Evolutionary conservation across 1,140 invertebrate genomes (phyloP).

Genomic region (Hylaeus volcanicus): DNA sequence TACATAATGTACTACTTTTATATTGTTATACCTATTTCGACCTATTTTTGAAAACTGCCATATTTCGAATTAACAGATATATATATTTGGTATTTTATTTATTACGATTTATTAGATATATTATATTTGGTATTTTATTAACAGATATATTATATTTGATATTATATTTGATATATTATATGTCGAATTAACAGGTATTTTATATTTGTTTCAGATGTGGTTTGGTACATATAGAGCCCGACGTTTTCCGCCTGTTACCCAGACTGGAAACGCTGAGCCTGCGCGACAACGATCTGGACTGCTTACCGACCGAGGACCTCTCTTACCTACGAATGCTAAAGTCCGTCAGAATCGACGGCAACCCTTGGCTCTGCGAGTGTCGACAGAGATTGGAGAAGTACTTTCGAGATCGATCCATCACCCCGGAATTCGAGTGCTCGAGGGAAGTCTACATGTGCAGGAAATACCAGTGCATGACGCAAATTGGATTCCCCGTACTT

Average conservation of each 20-base stretch:
- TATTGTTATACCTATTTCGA: too few relatives aligned
- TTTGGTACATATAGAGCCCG: constrained; percentile 65
- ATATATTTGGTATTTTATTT: too few relatives aligned
- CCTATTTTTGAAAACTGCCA: too few relatives aligned
- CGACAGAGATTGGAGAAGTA: constrained; percentile 52
- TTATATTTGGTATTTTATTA: too few relatives aligned
- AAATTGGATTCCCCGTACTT: constrained; percentile 44
- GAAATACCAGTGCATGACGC: constrained; percentile 57
- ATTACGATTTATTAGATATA: too few relatives aligned
- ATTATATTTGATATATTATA: too few relatives aligned
- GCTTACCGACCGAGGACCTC: constrained; percentile 63
- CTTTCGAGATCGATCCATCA: constrained; percentile 51
- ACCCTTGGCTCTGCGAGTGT: constrained; percentile 71
- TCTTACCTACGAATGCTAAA: constrained; percentile 46
- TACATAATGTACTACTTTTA: too few relatives aligned
- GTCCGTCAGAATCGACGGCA: constrained; percentile 63
- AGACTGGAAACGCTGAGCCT: constrained; percentile 62
- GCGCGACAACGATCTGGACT: constrained; percentile 70
- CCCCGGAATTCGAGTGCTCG: constrained; percentile 41
- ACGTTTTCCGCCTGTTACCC: constrained; percentile 57
- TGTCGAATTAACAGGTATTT: too few relatives aligned
- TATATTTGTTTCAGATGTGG: constrained; percentile 45
- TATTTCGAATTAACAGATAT: too few relatives aligned
- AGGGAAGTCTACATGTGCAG: constrained; percentile 9
- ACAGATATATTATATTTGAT: too few relatives aligned